phyloP scores from a whole-genome alignment of 2,113 vertebrate species.

The Tetraodon nigroviridis region DNA sequence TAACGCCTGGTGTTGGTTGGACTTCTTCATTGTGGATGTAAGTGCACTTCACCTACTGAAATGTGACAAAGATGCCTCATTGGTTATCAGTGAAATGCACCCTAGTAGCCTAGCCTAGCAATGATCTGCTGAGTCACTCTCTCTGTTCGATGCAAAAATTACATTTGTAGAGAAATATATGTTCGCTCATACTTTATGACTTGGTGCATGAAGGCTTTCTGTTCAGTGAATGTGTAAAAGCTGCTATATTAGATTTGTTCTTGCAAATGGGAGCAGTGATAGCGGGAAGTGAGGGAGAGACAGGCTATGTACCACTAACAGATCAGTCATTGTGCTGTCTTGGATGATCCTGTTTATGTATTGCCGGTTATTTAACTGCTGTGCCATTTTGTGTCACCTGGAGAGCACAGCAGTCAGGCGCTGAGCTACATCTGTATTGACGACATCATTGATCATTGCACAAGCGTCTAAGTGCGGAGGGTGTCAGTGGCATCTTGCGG shows the following conservation, averaged over 20 bases:
- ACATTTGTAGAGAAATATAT: neutral
- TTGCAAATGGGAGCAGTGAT: neutral
- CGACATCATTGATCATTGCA: constrained; percentile 7
- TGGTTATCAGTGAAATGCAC: constrained; percentile 16
- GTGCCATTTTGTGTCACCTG: neutral
- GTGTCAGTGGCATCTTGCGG: neutral
- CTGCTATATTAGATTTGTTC: neutral
- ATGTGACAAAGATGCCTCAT: neutral
- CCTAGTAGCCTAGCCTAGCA: neutral
- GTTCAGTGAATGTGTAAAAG: neutral
- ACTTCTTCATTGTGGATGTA: constrained; percentile 99
- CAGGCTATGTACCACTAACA: too few species aligned
- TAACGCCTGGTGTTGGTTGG: constrained; percentile 98
- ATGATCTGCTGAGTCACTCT: constrained; percentile 21
- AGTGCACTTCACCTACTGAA: constrained; percentile 63
- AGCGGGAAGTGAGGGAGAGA: neutral
- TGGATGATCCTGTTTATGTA: neutral
- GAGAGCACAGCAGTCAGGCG: neutral
- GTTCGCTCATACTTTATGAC: constrained; percentile 5
- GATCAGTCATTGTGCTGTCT: too few species aligned
- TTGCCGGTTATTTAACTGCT: neutral
- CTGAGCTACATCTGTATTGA: constrained; percentile 5
- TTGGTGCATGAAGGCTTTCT: neutral
- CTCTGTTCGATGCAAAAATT: neutral
- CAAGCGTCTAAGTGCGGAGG: neutral